Conservation (phyloP, 2,888 invertebrate genomes). For the Cephus rjabovi region DNA sequence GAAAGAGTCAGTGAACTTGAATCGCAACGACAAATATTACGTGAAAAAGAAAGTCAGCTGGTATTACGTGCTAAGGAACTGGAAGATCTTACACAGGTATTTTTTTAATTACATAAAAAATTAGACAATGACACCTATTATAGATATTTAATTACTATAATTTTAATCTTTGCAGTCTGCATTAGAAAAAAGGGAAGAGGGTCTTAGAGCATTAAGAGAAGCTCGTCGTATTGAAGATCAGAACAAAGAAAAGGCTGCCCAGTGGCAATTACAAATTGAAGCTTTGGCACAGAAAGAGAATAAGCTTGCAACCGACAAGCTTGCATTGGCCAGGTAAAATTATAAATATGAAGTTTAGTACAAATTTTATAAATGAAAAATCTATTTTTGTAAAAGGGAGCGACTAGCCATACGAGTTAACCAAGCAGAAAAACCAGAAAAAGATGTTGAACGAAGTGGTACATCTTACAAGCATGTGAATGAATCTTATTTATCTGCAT, state of each 20-base stretch:
- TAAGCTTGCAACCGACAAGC: slow-evolving; percentile 50
- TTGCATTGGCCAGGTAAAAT: slow-evolving; percentile 50
- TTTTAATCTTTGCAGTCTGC: slow-evolving; percentile 41
- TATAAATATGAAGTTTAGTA: neutral
- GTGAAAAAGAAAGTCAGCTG: slow-evolving; percentile 52
- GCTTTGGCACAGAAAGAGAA: slow-evolving; percentile 53
- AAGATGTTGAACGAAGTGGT: slow-evolving; percentile 32
- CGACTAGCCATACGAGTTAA: slow-evolving; percentile 40
- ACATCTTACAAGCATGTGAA: slow-evolving; percentile 17
- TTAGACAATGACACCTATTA: neutral
- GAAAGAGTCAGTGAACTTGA: slow-evolving; percentile 50
- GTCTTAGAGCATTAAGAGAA: slow-evolving; percentile 51
- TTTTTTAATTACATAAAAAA: neutral
- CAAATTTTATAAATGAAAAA: neutral
- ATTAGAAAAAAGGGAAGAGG: slow-evolving; percentile 55
- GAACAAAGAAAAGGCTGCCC: slow-evolving; percentile 47
- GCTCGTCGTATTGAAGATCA: slow-evolving; percentile 54
- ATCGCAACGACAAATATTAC: slow-evolving; percentile 37
- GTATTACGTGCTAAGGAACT: slow-evolving; percentile 55
- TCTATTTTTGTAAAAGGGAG: slow-evolving; percentile 31
- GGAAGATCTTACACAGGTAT: slow-evolving; percentile 55
- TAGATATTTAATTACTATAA: neutral
- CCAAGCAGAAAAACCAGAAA: slow-evolving; percentile 50
- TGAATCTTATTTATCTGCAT: slow-evolving; percentile 14
- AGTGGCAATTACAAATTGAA: slow-evolving; percentile 50